A percentile compares a stretch with the other conserved stretches of the same genome.
Conservation (phyloP, 2,888 invertebrate genomes). For the Trachelus tabidus region DNA sequence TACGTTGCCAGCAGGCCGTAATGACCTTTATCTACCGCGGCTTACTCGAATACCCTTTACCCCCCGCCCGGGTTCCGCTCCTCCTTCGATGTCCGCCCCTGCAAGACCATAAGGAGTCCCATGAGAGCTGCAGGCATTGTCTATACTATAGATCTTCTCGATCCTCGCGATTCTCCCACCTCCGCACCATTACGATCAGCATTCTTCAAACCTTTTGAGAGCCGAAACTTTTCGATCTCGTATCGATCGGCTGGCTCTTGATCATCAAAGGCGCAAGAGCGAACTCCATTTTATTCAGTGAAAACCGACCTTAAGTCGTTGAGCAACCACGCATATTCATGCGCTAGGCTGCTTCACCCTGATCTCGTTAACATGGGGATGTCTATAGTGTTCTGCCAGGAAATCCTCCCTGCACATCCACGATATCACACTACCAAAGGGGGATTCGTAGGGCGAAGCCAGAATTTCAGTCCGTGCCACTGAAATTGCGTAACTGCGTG, state of each 20-base stretch:
- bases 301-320: not conserved
- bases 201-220: not conserved
- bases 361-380: not conserved
- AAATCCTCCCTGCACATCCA: not conserved
- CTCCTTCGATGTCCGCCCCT: not conserved
- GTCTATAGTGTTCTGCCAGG: not conserved
- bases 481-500: not conserved
- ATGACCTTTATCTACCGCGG: constrained; percentile 24
- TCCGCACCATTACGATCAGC: not conserved
- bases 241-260: not conserved
- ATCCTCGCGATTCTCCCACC: constrained; percentile 6
- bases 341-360: not conserved
- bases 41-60: constrained; percentile 14
- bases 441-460: not conserved
- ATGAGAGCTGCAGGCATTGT: not conserved
- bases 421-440: not conserved
- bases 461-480: not conserved
- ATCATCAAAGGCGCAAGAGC: not conserved
- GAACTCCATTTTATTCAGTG: not conserved
- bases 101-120: not conserved
- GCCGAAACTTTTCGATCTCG: not conserved
- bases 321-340: not conserved
- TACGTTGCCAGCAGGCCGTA: constrained; percentile 22
- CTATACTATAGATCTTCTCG: not conserved
- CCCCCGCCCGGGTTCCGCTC: not conserved